phyloP scores from a whole-genome alignment of 2,113 vertebrate species.

The Apodemus sylvaticus region DNA sequence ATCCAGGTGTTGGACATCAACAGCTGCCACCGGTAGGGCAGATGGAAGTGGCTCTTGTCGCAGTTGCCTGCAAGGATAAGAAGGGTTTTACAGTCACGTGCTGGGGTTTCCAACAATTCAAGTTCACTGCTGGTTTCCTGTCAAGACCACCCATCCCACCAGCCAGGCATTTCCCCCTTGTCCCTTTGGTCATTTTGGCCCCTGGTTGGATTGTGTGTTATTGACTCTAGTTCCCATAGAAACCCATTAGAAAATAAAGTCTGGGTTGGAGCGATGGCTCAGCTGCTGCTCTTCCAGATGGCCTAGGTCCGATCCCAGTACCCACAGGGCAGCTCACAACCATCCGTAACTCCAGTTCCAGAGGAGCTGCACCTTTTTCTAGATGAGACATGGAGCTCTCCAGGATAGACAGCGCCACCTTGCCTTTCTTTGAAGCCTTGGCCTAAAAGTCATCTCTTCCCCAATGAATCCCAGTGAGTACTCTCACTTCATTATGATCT shows the following conservation, averaged over 20 bases:
- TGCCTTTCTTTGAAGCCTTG: not conserved
- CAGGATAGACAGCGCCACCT: no score
- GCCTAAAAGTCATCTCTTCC: not conserved
- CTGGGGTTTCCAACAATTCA: not conserved
- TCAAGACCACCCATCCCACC: not conserved
- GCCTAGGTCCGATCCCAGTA: not conserved
- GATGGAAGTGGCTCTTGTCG: slow-evolving; percentile 87
- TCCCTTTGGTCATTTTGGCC: not conserved
- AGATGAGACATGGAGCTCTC: not conserved
- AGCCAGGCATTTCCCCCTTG: not conserved
- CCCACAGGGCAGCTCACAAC: not conserved
- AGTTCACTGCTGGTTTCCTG: not conserved
- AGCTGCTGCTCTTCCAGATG: not conserved
- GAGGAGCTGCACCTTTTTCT: not conserved
- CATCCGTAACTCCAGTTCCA: not conserved
- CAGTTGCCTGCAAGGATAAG: slow-evolving; percentile 87
- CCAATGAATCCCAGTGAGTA: not conserved
- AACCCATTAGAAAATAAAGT: not conserved
- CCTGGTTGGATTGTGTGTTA: rapidly evolving
- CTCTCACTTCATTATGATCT: not conserved
- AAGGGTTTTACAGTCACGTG: not conserved
- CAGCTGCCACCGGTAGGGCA: slow-evolving; percentile 95
- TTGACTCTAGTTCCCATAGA: not conserved
- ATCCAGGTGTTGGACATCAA: slow-evolving; percentile 83
- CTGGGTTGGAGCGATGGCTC: not conserved